Conservation (phyloP, 2,113 vertebrate species). For the Camelus dromedarius region DNA sequence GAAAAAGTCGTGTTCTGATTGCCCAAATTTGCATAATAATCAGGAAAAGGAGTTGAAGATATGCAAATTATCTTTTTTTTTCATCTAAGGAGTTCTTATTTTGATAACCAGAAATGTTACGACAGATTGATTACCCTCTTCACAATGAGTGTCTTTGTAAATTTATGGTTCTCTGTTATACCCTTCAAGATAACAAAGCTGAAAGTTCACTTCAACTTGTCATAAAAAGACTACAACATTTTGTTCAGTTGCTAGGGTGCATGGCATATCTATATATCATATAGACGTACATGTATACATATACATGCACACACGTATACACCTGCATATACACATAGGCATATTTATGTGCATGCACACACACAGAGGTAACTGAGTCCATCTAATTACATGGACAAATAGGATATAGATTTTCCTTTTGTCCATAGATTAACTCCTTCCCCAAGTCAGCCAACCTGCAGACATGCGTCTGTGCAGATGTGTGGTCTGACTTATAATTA, state of each 20-base stretch:
- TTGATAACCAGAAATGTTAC: not conserved
- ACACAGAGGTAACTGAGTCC: not conserved
- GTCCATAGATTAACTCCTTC: not conserved
- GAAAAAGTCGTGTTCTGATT: not conserved
- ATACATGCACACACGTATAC: not conserved
- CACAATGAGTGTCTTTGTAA: not conserved
- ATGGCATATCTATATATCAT: not conserved
- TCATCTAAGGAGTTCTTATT: conserved; percentile 16
- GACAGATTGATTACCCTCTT: not conserved
- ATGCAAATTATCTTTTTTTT: not conserved
- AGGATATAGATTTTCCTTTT: not conserved
- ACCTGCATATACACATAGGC: not conserved
- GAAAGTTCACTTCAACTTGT: conserved; percentile 4
- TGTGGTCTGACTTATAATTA: not conserved
- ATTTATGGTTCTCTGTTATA: conserved; percentile 6
- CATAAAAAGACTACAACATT: not conserved
- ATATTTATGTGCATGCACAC: no score
- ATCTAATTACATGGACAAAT: not conserved
- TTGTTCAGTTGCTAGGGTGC: not conserved
- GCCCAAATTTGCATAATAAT: conserved; percentile 21
- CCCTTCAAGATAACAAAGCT: not conserved
- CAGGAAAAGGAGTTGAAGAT: not conserved
- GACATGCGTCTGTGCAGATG: rapidly evolving
- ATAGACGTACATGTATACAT: not conserved
- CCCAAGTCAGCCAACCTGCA: not conserved